Base-by-base conservation (phyloP, 2,888 invertebrate species). In the Orchesella flavescens region DNA sequence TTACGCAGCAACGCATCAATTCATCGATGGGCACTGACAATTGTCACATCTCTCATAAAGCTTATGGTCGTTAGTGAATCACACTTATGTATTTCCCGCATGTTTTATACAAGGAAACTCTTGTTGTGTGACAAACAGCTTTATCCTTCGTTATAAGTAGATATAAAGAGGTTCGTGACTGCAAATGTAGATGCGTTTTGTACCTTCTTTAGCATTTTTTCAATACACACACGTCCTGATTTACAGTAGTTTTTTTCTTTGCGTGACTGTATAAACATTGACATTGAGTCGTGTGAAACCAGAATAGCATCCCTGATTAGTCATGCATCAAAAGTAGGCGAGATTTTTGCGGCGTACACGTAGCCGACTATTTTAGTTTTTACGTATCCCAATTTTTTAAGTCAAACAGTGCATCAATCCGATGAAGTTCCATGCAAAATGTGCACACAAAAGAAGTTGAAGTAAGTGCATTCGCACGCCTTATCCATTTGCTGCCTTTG, bases 211-310 rank as follows among this genome's bases (percentile, higher is more conserved):
- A 7, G 34, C 7, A 49, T 49, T 49, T 49, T 7, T 7, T 59
- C 12, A 17, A 21, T 59, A 7, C 17, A 12, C 5, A 12, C n/a
- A 59, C 59, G 21, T 59, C 17, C 59, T 59, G 59, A 59, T n/a
- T 21, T 19, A 59, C 59, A 21, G 12, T n/a, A n/a, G 12, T 12
- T 2, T 12, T 2, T 5, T 10, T 59, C 49, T 53, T 69, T 53
- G 19, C 69, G 13, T 12, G 23, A 17, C 53, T 19, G 21, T 19
- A 49, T 73, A 59, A 73, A 53, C 75, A 53, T 44, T 65, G 75
- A 75, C 75, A 75, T 75, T 75, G 75, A 65, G 49, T 15, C 53
- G 53, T 75, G 75, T 49, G 75, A 75, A 75, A 65, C 75, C 53
- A 75, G 75, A 75, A 65, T 12, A 74, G 23, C n/a, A 61, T 74